A percentile compares a stretch with the other conserved stretches of the same genome.
Evolutionary conservation across 2,113 vertebrate genomes (phyloP).

Genomic region (Eleginops maclovinus): DNA sequence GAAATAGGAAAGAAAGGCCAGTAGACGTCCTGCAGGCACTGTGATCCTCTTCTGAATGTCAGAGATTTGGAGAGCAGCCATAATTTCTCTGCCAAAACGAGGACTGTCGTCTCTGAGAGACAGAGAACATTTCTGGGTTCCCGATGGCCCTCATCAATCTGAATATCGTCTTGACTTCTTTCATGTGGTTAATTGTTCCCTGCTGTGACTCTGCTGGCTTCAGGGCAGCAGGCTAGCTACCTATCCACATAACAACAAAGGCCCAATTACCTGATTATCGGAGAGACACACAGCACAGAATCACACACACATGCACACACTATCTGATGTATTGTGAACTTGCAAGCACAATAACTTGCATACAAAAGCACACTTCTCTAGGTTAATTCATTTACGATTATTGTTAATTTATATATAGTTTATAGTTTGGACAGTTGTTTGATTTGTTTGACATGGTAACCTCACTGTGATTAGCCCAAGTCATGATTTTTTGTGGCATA

Average conservation of each 20-base stretch:
- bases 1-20: neutral
- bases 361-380: neutral
- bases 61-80: conserved; percentile 31
- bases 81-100: conserved; percentile 18
- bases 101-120: conserved; percentile 15
- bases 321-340: neutral
- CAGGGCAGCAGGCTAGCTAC: conserved; percentile 25
- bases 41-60: conserved; percentile 39
- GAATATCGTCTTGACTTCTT: conserved; percentile 46
- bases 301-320: neutral
- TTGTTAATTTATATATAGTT: neutral
- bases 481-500: neutral
- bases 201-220: conserved; percentile 34
- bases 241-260: conserved; percentile 35
- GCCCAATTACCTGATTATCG: conserved; percentile 19
- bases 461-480: no score
- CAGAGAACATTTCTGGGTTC: conserved; percentile 34
- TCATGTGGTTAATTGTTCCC: conserved; percentile 39
- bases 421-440: no score
- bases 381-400: neutral
- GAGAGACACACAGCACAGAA: neutral
- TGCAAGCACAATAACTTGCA: neutral
- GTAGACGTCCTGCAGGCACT: conserved; percentile 29
- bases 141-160: conserved; percentile 48
- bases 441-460: neutral